Base-by-base conservation (phyloP, 1,140 invertebrate species). In the Euwallacea fornicatus region DNA sequence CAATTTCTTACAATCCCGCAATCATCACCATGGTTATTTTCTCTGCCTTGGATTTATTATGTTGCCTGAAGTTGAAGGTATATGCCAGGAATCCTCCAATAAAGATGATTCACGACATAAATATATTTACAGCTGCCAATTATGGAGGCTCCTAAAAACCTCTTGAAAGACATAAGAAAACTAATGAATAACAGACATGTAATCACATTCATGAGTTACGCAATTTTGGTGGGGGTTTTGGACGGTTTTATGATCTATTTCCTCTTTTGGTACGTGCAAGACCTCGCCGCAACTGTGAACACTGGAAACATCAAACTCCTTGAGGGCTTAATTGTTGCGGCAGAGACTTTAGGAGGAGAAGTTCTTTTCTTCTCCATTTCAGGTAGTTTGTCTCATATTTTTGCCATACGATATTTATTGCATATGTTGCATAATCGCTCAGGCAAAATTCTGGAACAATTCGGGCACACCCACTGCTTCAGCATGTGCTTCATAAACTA, bases 241-340 rank as follows among this genome's bases (percentile, higher is more conserved):
- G 91, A 93, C 76, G 88, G 90, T 65, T 92, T 92, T 77, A 85
- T 92, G 13, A 88, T 92, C 44, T 93, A 91, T 75, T 93, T 90
- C 76, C 84, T 92, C 80, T 91, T 93, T 76, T 93, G 91, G 91
- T 91, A 82, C 84, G 80, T 81, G 44, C 90, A 93, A 82, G 89
- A 93, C 75, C 81, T 93, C 15, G 91, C 91, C 0, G 80, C 82
- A 16, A 75, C 81, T 50, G 88, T 86, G 0, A 84, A 85, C 13
- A 83, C 85, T 9, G 86, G 85, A 79, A 82, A 82, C n/a, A 90
- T 93, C 10, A 93, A 92, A 81, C 81, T 92, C 7, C 87, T 93
- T 67, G 90, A 93, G 82, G 91, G 91, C 9, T 80, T 91, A 0
- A 89, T 88, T 0, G 86, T 93, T 11, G 91, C 91, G 8, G 90